Base-by-base conservation (phyloP, 2,888 invertebrate species). In the Gari tellinella region DNA sequence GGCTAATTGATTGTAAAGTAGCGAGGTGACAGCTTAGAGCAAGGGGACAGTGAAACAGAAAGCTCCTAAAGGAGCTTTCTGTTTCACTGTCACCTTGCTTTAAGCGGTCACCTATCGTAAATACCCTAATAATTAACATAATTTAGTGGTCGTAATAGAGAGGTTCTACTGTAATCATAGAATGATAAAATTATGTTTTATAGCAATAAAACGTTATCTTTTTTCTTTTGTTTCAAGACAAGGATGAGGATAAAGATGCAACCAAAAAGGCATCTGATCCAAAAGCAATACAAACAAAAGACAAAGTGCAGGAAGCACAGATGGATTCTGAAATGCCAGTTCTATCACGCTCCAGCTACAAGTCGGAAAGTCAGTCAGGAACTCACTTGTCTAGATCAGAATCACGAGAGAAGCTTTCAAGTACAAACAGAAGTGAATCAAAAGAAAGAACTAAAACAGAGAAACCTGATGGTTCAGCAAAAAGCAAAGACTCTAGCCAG, bases 271-370 rank as follows among this genome's bases (percentile, higher is more conserved):
- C 19, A 0, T 23, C 43, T 2, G 62, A 63, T n/a, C 43, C 38
- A 1, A 53, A 31, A 31, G 31, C 31, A 31, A 31, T 31, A 10
- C 31, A 31, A 31, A 31, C 5, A 7, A 10, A 4, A 31, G 31
- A 31, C 5, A 10, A 10, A 10, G 31, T 10, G 10, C 31, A 31
- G 31, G 31, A 31, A 51, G 66, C 65, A 19, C 46, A 66, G 40
- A 53, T 53, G 8, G 49, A 25, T 21, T 40, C 37, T n/a, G 76
- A 76, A 1, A 76, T 72, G 67, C 76, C 70, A 38, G 63, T 57
- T 7, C 51, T 76, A 45, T 76, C 76, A 14, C 46, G 70, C 43
- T 67, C 76, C 5, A 76, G 67, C n/a, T 46, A n/a, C 8, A 52
- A 62, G n/a, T 23, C 57, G 1, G 45, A 65, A 38, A 21, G 17